A percentile compares a stretch with the other conserved stretches of the same genome.
phyloP scores from a whole-genome alignment of 2,113 vertebrate species.

The Caretta caretta region DNA sequence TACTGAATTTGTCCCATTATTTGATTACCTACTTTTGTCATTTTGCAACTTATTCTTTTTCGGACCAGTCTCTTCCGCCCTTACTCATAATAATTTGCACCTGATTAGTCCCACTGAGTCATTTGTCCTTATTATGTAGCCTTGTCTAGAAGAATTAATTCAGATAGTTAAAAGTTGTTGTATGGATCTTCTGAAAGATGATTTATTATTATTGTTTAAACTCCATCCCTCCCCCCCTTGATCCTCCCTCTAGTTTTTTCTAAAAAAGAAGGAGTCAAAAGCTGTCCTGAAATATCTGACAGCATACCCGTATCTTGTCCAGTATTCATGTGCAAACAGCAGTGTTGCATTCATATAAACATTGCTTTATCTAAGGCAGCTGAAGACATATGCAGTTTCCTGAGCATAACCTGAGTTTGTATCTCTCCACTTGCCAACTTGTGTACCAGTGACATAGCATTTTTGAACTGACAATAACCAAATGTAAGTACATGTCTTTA shows the following conservation, averaged over 20 bases:
- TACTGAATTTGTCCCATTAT: not conserved
- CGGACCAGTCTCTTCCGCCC: not conserved
- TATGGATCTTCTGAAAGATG: not conserved
- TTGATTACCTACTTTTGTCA: not conserved
- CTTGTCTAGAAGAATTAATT: not conserved
- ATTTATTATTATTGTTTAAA: not conserved
- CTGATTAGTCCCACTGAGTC: not conserved
- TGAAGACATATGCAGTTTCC: slow-evolving; percentile 52
- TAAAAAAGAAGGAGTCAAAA: not conserved
- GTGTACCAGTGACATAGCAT: not conserved
- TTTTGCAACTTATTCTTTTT: not conserved
- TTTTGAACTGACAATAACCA: not conserved
- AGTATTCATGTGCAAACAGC: slow-evolving; percentile 24
- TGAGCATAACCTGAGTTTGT: slow-evolving; percentile 52
- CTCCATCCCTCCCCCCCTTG: not conserved
- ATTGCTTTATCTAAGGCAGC: slow-evolving; percentile 30
- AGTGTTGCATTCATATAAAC: slow-evolving; percentile 38
- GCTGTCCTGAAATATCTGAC: slow-evolving; percentile 2
- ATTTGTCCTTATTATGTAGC: not conserved
- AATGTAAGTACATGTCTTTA: not conserved
- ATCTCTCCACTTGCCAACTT: not conserved
- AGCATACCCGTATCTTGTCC: not conserved
- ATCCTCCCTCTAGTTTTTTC: not conserved
- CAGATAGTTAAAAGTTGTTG: not conserved
- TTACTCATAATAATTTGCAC: not conserved